Base-by-base conservation (phyloP, 2,888 invertebrate genomes). In the Gerosis bhagava region DNA sequence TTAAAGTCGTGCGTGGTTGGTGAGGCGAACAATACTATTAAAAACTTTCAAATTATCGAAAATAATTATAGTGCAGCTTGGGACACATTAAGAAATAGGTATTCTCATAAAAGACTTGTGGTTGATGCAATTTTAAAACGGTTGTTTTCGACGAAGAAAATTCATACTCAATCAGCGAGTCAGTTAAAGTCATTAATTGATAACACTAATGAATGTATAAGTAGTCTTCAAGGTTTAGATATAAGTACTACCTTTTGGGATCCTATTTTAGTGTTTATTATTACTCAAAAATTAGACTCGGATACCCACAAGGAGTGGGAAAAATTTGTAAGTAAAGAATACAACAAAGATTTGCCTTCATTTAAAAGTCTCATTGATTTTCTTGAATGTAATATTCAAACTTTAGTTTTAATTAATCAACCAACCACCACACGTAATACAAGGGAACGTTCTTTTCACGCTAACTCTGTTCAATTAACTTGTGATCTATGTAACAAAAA, bases 251-350 rank as follows among this genome's bases (percentile, higher is more conserved):
- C 5, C 11, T 11, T 10, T 17, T 37, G 37, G 37, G 37, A 37
- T 26, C 25, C 37, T 16, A 11, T 40, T 3, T 29, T 40, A 40
- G 15, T 40, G n/a, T 29, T 40, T 40, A 7, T 29, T 5, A 29
- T 21, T 21, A 15, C 13, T 21, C 40, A 40, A 21, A 40, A 29
- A 5, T 29, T 40, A 29, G 40, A 40, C 7, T 13, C 21, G 12
- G 29, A 40, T 2, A 13, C 40, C 21, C 29, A 29, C 21, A 40
- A 40, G 19, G 40, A 40, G 2, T 40, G 40, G 40, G 40, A 40
- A n/a, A 21, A 15, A 5, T 28, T 19, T 28, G 28, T 28, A n/a
- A 28, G 19, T 12, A 26, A 19, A 10, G 19, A 39, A 5, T 28
- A 28, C 12, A 12, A 26, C n/a, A 15, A 39, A 12, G 39, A 39